Base-by-base conservation (phyloP, 2,888 invertebrate species). In the Urechis unicinctus region DNA sequence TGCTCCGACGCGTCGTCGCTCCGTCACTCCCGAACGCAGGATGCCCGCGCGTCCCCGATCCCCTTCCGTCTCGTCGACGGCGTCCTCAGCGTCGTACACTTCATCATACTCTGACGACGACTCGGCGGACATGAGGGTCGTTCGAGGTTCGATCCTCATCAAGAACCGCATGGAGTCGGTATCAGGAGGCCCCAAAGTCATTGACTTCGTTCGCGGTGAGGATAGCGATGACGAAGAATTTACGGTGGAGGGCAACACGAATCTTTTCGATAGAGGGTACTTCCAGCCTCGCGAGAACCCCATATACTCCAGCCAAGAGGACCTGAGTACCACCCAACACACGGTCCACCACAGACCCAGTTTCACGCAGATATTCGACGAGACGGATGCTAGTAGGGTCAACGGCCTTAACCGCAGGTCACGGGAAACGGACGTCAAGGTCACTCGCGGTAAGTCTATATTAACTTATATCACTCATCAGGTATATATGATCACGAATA, bases 121-220 rank as follows among this genome's bases (percentile, higher is more conserved):
- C 3, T n/a, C 26, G 25, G 57, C 51, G n/a, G 57, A 54, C 30
- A 9, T 17, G 17, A 36, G 61, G 36, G 56, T 65, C 17, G 61
- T 63, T n/a, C 42, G 64, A 9, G 65, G 65, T 6, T 54, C 49
- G 29, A 63, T 64, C 26, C 57, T 65, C 26, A 65, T 65, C 53
- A 55, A 59, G 41, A 65, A 65, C 49, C 51, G 58, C 48, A 61
- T 64, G 36, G 61, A 61, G 53, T 60, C 61, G 25, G 59, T 61
- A 1, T 57, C 59, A 1, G 63, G 57, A 0, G n/a, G n/a, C n/a
- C 57, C 61, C 13, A 51, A 53, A 42, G 57, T 59, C 31, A 31
- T 65, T 49, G 61, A 64, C 43, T 58, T 62, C 6, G 61, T 64
- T 17, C 56, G 54, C 0, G 53, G 52, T 3, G 56, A 49, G 5